phyloP scores from a whole-genome alignment of 2,797 vertebrate genomes.

The Cirrhinus molitorella region DNA sequence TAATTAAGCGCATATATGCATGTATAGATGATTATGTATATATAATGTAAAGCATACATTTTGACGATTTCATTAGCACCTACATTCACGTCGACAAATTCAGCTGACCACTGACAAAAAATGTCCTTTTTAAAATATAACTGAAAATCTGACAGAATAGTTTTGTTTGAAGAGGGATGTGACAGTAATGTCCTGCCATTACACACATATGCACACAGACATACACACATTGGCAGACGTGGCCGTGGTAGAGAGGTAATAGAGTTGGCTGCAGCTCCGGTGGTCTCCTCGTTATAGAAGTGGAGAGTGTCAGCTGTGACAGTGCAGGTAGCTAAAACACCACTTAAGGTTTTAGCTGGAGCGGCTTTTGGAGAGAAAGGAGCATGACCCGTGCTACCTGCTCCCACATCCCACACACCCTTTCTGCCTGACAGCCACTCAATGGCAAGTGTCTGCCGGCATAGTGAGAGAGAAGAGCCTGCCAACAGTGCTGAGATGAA shows the following conservation, averaged over 20 bases:
- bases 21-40: background rate
- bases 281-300: conserved; percentile 82
- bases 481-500: conserved; percentile 76
- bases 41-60: background rate
- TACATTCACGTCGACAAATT: background rate
- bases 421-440: conserved; percentile 82
- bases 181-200: conserved; percentile 42
- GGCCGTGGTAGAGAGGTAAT: conserved; percentile 75
- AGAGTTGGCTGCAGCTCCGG: conserved; percentile 78
- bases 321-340: conserved; percentile 83
- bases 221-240: conserved; percentile 68
- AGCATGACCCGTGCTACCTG: conserved; percentile 77
- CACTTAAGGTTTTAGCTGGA: conserved; percentile 85
- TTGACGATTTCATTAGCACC: background rate
- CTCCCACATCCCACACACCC: conserved; percentile 79
- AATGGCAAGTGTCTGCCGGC: conserved; percentile 82
- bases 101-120: background rate
- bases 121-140: background rate
- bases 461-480: conserved; percentile 73
- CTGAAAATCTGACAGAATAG: background rate
- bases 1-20: no score
- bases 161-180: conserved; percentile 34
- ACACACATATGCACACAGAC: conserved; percentile 47
- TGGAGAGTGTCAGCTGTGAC: conserved; percentile 79
- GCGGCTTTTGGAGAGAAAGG: conserved; percentile 79